Base-by-base conservation (phyloP, 2,888 invertebrate genomes). In the Zele albiditarsus region DNA sequence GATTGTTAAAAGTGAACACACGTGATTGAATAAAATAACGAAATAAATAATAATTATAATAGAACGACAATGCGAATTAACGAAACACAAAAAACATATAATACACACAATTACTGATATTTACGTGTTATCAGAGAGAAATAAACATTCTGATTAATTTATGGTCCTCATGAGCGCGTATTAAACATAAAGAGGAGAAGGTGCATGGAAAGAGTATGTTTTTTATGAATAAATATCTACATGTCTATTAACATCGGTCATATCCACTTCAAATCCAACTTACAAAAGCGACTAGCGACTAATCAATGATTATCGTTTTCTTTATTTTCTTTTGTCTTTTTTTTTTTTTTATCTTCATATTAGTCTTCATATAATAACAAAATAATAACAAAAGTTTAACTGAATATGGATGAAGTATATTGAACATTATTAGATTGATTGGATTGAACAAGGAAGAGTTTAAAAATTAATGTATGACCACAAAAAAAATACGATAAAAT, bases 261-360 rank as follows among this genome's bases (percentile, higher is more conserved):
- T 82, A 82, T 82, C 82, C 82, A 82, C 80, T 79, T 82, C 82
- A 82, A 82, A 82, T 82, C 82, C 81, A 81, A 81, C 80, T 82
- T 79, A 82, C 80, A 81, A 83, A 82, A 82, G 82, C 81, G 79
- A 79, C 81, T 82, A 80, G 81, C 82, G 80, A 79, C 82, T 81
- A 80, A 77, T 74, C 76, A 73, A 78, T 65, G 67, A 71, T 74
- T 57, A 28, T 20, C 25, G 58, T 58, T 20, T 58, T 58, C 3
- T 46, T 66, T 25, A 12, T 49, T 46, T 23, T 25, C n/a, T 28
- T 28, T 71, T 23, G 16, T 71, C 67, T 28, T 53, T n/a, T 46
- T 3, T 16, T n/a, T 16, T 46, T n/a, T 46, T n/a, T 42, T 46
- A 46, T 27, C 46, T 62, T 63, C 23, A 20, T 20, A 20, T 53